These are phyloP conservation scores for Cerceris ruficornis DNA, from an alignment of 2,888 invertebrate species.

Conservation along the genomic window DNA sequence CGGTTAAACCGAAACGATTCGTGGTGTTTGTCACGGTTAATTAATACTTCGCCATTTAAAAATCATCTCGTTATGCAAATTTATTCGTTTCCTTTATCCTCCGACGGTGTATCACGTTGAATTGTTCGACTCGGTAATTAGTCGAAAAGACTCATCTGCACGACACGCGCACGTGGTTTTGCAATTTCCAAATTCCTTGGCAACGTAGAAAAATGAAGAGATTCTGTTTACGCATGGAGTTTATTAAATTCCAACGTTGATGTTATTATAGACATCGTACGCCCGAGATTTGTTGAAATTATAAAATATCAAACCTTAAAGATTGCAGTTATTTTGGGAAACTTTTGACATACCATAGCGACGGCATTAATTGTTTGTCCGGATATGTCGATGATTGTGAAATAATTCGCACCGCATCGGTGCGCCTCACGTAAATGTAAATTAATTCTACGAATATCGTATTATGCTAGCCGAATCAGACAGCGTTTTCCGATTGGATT, in stretches of 20 bases:
- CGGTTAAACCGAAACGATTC: too few species aligned
- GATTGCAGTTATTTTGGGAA: too few species aligned
- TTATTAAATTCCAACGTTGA: too few species aligned
- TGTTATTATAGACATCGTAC: too few species aligned
- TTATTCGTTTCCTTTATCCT: slow-evolving; percentile 9
- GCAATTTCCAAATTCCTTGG: too few species aligned
- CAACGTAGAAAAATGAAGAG: too few species aligned
- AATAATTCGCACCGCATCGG: slow-evolving; percentile 36
- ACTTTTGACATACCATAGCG: too few species aligned
- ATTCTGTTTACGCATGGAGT: too few species aligned
- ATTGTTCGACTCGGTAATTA: not conserved
- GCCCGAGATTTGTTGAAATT: too few species aligned
- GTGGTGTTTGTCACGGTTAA: not conserved
- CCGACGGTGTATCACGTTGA: not conserved
- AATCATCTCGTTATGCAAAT: slow-evolving; percentile 9
- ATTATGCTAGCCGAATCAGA: slow-evolving; percentile 45
- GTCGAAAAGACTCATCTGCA: not conserved
- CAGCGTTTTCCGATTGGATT: slow-evolving; percentile 50
- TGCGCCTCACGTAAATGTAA: slow-evolving; percentile 50
- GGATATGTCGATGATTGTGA: not conserved
- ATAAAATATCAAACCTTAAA: too few species aligned
- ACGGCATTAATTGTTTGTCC: too few species aligned
- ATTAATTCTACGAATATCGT: slow-evolving; percentile 50
- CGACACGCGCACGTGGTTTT: too few species aligned
- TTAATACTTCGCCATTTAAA: not conserved